Conservation (phyloP, 2,113 vertebrate species). For the Podarcis cretensis region DNA sequence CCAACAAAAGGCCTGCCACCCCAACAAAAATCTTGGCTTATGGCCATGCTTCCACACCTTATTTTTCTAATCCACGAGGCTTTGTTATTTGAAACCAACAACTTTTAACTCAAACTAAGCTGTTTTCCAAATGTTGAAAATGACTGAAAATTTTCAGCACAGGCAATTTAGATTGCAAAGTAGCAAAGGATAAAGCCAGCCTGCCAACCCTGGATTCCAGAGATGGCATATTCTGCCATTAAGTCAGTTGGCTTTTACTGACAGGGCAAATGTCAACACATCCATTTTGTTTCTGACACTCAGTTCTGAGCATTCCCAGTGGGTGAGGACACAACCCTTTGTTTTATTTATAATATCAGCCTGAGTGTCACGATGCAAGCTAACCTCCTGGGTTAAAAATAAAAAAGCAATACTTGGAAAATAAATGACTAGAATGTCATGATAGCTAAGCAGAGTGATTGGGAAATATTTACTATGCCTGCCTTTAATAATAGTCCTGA, state of each 20-base stretch:
- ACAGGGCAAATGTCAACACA: constrained; percentile 5
- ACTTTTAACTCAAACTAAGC: neutral
- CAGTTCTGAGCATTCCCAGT: constrained; percentile 24
- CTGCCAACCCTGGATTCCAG: neutral
- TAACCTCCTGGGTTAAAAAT: neutral
- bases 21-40: too few species aligned
- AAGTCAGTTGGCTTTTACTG: constrained; percentile 28
- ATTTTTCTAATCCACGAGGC: neutral
- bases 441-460: neutral
- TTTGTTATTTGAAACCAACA: neutral
- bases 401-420: neutral
- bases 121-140: neutral
- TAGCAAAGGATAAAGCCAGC: neutral
- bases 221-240: neutral
- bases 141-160: rapidly evolving
- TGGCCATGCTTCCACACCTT: neutral
- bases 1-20: too few species aligned
- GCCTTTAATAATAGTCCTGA: neutral
- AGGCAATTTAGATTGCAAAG: constrained; percentile 12
- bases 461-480: neutral
- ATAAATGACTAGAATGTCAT: neutral
- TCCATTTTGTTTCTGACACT: constrained; percentile 27
- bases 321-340: constrained; percentile 17
- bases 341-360: neutral
- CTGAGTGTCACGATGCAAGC: constrained; percentile 16